phyloP scores from a whole-genome alignment of 2,797 vertebrate species.

The Pyrocephalus nanus region DNA sequence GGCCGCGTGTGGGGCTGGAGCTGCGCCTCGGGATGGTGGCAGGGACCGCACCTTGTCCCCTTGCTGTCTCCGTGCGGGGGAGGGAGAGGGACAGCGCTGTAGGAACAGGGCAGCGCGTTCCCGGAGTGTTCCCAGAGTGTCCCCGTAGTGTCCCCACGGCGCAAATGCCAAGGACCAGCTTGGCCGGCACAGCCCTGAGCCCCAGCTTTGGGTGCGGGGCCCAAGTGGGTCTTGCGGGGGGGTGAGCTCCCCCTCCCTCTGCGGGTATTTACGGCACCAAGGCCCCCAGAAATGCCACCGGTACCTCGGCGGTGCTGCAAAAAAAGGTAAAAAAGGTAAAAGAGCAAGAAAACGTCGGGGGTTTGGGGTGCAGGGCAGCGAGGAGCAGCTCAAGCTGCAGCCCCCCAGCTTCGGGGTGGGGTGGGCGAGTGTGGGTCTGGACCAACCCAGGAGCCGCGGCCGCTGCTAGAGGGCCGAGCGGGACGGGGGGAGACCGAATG shows the following conservation, averaged over 20 bases:
- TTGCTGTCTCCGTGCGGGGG: not conserved
- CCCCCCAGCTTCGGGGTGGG: rapidly evolving
- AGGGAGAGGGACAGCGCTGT: not conserved
- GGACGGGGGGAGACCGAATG: too few relatives aligned
- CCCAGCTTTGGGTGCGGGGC: not conserved
- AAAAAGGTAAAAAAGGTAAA: not conserved
- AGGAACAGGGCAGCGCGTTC: not conserved
- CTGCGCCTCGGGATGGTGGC: rapidly evolving
- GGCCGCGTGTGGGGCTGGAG: rapidly evolving
- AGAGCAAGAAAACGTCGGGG: rapidly evolving
- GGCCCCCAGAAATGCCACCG: rapidly evolving
- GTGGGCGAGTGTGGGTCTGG: rapidly evolving
- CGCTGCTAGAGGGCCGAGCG: rapidly evolving
- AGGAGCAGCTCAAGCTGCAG: not conserved
- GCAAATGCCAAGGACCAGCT: not conserved
- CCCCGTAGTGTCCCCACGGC: rapidly evolving
- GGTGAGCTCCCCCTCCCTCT: too few relatives aligned
- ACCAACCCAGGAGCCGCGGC: rapidly evolving
- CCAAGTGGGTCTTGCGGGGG: rapidly evolving
- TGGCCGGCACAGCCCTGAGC: not conserved
- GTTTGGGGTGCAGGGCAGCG: not conserved
- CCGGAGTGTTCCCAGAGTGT: not conserved
- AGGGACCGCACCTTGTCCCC: not conserved
- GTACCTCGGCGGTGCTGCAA: not conserved
- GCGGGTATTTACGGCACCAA: rapidly evolving